phyloP scores from a whole-genome alignment of 2,113 vertebrate genomes.

The Pardalotus punctatus region DNA sequence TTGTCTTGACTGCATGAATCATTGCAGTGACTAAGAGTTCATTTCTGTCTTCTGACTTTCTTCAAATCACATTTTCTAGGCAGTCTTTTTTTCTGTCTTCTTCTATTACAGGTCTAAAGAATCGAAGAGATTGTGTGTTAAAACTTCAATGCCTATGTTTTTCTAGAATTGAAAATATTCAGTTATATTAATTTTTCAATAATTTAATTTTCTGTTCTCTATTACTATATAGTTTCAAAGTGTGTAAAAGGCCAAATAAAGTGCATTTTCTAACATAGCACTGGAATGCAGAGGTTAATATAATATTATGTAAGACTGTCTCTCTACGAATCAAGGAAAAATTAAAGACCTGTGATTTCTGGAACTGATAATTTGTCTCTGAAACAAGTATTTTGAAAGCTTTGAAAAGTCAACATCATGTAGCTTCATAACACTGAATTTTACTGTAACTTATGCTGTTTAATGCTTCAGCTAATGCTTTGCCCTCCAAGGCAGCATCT shows the following conservation, averaged over 20 bases:
- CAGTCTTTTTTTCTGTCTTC: not conserved
- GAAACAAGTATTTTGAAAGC: not conserved
- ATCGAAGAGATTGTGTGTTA: not conserved
- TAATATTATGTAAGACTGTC: not conserved
- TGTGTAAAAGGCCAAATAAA: not conserved
- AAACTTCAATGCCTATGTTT: not conserved
- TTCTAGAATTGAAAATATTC: not conserved
- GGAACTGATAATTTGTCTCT: not conserved
- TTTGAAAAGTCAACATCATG: not conserved
- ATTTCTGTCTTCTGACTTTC: not conserved
- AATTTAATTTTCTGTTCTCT: not conserved
- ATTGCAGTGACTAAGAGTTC: not conserved
- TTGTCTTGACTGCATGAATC: not conserved
- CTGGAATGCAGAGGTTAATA: not conserved
- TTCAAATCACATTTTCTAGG: not conserved
- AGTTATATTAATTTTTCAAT: not conserved
- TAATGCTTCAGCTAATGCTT: not conserved
- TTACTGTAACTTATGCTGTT: not conserved
- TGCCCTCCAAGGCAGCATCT: not conserved
- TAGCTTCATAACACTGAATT: not conserved
- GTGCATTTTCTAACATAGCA: not conserved
- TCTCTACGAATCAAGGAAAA: not conserved
- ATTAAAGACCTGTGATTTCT: not conserved
- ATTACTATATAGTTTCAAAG: not conserved
- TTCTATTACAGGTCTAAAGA: not conserved